Percentiles rank a stretch among this genome's conserved stretches.
Conservation (phyloP, 2,113 vertebrate species). For the Phrynosoma blainvillii region DNA sequence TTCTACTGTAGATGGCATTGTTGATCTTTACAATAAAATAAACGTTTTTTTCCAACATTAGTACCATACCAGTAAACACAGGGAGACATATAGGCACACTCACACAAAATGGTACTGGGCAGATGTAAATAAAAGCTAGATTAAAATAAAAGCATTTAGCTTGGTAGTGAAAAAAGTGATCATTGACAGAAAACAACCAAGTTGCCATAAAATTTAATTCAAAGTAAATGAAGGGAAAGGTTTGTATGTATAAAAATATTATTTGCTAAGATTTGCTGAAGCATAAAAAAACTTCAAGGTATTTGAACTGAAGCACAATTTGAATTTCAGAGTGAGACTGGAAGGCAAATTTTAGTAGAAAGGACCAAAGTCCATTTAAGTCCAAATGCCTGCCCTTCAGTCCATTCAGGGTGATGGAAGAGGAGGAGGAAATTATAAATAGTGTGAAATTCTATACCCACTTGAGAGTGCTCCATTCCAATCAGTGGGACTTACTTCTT, state of each 20-base stretch:
- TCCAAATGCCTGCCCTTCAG: neutral
- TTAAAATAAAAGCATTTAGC: constrained; percentile 70
- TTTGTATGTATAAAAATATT: constrained; percentile 61
- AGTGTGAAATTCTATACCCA: neutral
- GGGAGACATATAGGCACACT: neutral
- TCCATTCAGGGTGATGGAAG: neutral
- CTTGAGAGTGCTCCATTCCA: no score
- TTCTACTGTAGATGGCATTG: constrained; percentile 77
- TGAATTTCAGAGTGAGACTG: neutral
- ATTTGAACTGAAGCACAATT: constrained; percentile 46
- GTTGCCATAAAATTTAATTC: constrained; percentile 73
- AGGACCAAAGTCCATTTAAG: neutral
- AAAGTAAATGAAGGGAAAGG: constrained; percentile 70
- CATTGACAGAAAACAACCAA: constrained; percentile 56
- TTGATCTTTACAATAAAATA: constrained; percentile 67
- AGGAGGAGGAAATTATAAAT: neutral
- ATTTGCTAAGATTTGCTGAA: constrained; percentile 67
- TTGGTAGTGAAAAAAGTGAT: constrained; percentile 61
- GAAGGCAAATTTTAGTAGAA: neutral
- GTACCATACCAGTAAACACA: constrained; percentile 37
- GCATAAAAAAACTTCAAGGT: constrained; percentile 56
- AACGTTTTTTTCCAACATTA: neutral
- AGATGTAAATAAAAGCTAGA: constrained; percentile 67
- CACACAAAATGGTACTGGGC: constrained; percentile 34
- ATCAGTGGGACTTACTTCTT: no score